Percentiles rank a stretch among this genome's conserved stretches.
phyloP scores from a whole-genome alignment of 2,888 invertebrate genomes.

The Branchellion lobata region DNA sequence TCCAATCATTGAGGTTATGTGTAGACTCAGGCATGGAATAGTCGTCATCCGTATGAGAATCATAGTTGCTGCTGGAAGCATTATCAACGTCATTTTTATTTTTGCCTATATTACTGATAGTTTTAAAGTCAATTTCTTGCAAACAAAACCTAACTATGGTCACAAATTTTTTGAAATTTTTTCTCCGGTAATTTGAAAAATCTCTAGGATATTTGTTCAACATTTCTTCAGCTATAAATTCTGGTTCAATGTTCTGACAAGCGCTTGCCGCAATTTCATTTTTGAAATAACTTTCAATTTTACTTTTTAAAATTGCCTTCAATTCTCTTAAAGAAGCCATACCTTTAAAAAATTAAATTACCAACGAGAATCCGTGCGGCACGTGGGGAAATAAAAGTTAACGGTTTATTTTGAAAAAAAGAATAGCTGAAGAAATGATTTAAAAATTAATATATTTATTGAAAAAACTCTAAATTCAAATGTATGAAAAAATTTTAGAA shows the following conservation, averaged over 20 bases:
- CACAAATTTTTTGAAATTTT: neutral
- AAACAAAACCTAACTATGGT: neutral
- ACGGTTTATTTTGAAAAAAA: no score
- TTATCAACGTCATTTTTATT: neutral
- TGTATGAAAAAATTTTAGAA: no score
- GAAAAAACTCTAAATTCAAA: no score
- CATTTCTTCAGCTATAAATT: slow-evolving; percentile 20
- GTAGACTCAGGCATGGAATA: slow-evolving; percentile 13
- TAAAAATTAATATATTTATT: no score
- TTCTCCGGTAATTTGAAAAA: neutral
- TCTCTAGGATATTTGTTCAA: slow-evolving; percentile 11
- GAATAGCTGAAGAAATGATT: no score
- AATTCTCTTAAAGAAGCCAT: neutral
- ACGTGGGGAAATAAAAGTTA: no score
- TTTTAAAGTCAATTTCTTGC: neutral
- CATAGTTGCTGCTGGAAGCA: neutral
- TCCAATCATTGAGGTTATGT: slow-evolving; percentile 9
- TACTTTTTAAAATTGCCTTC: neutral
- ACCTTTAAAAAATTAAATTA: no score
- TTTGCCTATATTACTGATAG: neutral
- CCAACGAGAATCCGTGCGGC: no score
- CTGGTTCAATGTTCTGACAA: neutral
- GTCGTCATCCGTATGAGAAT: neutral
- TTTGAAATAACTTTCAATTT: neutral
- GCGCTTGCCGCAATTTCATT: no score